These are phyloP conservation scores for Pristionchus mayeri DNA, from an alignment of 2,888 invertebrate species.

Conservation along the genomic window DNA sequence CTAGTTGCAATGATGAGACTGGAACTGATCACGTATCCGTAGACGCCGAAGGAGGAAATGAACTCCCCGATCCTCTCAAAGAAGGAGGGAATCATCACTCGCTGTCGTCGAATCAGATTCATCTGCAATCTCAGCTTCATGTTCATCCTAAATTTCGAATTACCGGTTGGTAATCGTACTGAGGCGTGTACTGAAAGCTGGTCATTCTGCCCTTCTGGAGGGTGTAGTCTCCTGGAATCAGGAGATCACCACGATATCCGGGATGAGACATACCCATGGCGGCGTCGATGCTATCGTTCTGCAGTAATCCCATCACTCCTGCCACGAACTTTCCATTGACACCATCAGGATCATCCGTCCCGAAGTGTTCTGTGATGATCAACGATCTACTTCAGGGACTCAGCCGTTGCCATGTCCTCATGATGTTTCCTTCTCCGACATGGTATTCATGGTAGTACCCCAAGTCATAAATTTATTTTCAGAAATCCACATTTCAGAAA, in stretches of 20 bases:
- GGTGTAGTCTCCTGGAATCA: neutral
- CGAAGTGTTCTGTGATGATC: slow-evolving; percentile 48
- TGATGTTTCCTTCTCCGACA: too few relatives aligned
- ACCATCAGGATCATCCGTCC: neutral
- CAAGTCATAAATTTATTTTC: too few relatives aligned
- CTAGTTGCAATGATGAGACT: neutral
- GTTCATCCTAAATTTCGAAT: neutral
- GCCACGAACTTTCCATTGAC: neutral
- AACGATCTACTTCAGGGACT: too few relatives aligned
- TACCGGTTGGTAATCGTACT: neutral
- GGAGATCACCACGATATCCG: too few relatives aligned
- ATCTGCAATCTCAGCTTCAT: neutral
- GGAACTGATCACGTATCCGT: neutral
- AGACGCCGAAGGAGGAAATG: neutral
- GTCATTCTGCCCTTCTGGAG: slow-evolving; percentile 14
- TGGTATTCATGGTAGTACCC: too few relatives aligned
- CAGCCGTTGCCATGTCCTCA: too few relatives aligned
- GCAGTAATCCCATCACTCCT: neutral
- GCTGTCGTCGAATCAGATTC: neutral
- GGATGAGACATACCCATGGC: neutral
- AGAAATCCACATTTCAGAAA: too few relatives aligned
- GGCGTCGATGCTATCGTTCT: neutral
- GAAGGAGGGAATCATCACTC: neutral
- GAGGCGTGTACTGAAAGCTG: neutral
- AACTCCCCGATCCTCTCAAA: neutral